These are phyloP conservation scores for Chouioia cunea DNA, from an alignment of 2,888 invertebrate genomes.

Conservation along the genomic window DNA sequence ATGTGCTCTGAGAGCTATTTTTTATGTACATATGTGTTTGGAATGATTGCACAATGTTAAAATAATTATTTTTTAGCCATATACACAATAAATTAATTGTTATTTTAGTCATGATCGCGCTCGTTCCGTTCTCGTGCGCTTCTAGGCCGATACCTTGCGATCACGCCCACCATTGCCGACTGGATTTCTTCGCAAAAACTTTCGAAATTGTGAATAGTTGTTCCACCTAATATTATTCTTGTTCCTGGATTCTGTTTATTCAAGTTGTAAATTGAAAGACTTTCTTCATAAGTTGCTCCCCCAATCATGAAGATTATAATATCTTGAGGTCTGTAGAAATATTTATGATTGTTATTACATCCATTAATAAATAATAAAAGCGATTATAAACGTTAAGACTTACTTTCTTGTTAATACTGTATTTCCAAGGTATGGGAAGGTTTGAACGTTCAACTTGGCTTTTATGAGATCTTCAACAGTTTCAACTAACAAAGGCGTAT, in stretches of 20 bases:
- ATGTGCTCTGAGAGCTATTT: slow-evolving; percentile 33
- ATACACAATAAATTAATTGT: slow-evolving; percentile 44
- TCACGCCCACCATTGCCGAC: slow-evolving; percentile 46
- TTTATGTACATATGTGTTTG: slow-evolving; percentile 48
- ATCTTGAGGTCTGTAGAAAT: slow-evolving; percentile 81
- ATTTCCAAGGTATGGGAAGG: slow-evolving; percentile 85
- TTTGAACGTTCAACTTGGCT: slow-evolving; percentile 87
- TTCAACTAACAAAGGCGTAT: slow-evolving; percentile 91
- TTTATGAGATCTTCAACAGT: slow-evolving; percentile 91
- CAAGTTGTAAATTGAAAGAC: slow-evolving; percentile 84
- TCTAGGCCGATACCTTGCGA: slow-evolving; percentile 71
- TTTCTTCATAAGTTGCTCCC: slow-evolving; percentile 97
- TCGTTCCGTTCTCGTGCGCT: slow-evolving; percentile 53
- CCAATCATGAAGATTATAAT: slow-evolving; percentile 97
- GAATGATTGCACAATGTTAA: slow-evolving; percentile 48
- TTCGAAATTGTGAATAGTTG: slow-evolving; percentile 88
- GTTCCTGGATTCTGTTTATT: slow-evolving; percentile 82
- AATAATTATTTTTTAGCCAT: slow-evolving; percentile 44
- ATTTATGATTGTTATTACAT: slow-evolving; percentile 52
- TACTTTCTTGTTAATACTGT: slow-evolving; percentile 70
- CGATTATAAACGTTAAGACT: slow-evolving; percentile 54
- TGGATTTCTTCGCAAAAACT: slow-evolving; percentile 83
- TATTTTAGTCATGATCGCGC: slow-evolving; percentile 43
- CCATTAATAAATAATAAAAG: slow-evolving; percentile 11
- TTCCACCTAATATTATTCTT: slow-evolving; percentile 90